Percentiles rank a stretch among this genome's conserved stretches.
Conservation (phyloP, 1,140 invertebrate species). For the Hylaeus anthracinus region DNA sequence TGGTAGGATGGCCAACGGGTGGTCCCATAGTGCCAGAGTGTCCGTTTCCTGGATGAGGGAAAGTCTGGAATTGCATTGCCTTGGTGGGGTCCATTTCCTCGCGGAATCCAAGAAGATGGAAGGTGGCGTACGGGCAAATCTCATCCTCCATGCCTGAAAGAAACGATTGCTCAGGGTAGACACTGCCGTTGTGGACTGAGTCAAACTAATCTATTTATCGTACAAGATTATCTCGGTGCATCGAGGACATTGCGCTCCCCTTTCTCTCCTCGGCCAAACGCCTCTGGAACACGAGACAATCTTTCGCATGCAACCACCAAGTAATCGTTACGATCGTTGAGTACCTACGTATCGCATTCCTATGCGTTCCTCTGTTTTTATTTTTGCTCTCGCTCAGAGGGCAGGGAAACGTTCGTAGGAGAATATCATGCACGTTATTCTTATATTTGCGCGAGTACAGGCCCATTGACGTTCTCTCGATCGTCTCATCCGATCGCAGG, state of each 20-base stretch:
- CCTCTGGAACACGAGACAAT: background rate
- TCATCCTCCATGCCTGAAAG: constrained; percentile 94
- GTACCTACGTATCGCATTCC: constrained; percentile 36
- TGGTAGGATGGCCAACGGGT: constrained; percentile 83
- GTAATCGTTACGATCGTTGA: background rate
- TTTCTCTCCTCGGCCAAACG: background rate
- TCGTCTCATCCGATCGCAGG: no score
- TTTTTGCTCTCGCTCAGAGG: background rate
- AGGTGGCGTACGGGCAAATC: constrained; percentile 96
- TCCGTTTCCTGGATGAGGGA: constrained; percentile 90
- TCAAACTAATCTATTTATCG: constrained; percentile 29
- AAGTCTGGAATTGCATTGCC: constrained; percentile 92
- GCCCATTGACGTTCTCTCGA: background rate
- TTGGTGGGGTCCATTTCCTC: constrained; percentile 96
- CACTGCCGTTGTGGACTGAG: constrained; percentile 55
- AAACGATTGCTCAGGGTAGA: constrained; percentile 73
- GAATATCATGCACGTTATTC: constrained; percentile 17
- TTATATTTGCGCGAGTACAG: background rate
- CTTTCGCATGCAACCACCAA: background rate
- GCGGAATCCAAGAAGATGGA: constrained; percentile 95
- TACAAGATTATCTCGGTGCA: constrained; percentile 13
- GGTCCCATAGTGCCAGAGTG: constrained; percentile 90
- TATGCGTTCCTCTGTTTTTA: constrained; percentile 14
- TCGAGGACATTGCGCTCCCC: background rate
- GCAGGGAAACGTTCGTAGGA: background rate